Evolutionary conservation across 2,797 vertebrate species (phyloP).

Genomic region (Caiman crocodilus): DNA sequence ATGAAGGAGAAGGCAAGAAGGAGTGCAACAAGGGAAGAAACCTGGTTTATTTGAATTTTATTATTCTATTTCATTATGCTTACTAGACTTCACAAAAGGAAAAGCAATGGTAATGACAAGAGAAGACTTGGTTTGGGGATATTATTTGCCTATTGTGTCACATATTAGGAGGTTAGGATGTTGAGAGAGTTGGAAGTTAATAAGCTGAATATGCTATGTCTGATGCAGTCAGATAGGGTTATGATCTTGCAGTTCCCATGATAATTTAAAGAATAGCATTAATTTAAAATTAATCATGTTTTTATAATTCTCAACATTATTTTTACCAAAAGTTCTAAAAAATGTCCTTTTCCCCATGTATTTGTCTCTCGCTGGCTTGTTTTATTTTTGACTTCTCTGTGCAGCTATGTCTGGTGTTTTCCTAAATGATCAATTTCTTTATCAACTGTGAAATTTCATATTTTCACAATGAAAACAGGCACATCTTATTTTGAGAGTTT

Average conservation of each 20-base stretch:
- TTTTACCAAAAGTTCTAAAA: background rate
- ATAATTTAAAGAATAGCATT: background rate
- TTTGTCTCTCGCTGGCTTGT: background rate
- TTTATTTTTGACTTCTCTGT: background rate
- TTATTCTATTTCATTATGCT: slow-evolving; percentile 2
- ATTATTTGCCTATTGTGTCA: background rate
- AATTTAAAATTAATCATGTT: fast-evolving
- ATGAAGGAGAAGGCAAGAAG: background rate
- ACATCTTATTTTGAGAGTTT: background rate
- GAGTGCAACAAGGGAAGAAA: background rate
- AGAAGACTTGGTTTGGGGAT: slow-evolving; percentile 3
- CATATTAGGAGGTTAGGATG: background rate
- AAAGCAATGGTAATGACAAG: background rate
- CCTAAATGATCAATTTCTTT: background rate
- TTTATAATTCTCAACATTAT: fast-evolving
- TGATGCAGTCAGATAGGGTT: background rate
- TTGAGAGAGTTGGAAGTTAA: background rate
- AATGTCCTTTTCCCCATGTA: background rate
- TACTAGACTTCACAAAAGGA: background rate
- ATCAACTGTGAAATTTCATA: background rate
- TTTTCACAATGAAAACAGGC: background rate
- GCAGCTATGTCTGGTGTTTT: background rate
- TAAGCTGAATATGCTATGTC: background rate
- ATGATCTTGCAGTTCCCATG: background rate
- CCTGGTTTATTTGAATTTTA: background rate